Evolutionary conservation across 2,113 vertebrate species (phyloP).

Genomic region (Myotis brandtii): DNA sequence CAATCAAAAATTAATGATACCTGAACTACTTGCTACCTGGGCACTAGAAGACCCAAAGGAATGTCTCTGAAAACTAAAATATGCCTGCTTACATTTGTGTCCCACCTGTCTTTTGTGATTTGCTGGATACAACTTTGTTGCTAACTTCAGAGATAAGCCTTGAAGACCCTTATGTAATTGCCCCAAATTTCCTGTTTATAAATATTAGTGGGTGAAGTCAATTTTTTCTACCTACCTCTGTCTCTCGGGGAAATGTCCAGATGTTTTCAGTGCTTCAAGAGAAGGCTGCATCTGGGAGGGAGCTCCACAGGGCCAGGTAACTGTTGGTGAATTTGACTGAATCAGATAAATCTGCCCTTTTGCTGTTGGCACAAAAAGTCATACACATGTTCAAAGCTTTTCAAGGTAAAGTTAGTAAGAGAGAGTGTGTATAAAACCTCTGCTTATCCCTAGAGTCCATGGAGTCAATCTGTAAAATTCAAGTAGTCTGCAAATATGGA

Average conservation of each 20-base stretch:
- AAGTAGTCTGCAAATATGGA: neutral
- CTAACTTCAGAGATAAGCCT: constrained; percentile 51
- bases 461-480: neutral
- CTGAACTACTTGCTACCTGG: neutral
- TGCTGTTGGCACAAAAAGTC: constrained; percentile 52
- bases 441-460: neutral
- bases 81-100: neutral
- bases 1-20: neutral
- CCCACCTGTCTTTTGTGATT: neutral
- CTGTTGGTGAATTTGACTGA: constrained; percentile 81
- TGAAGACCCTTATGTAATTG: neutral
- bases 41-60: neutral
- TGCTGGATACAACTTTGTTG: neutral
- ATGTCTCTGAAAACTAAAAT: neutral
- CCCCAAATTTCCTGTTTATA: neutral
- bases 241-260: constrained; percentile 38
- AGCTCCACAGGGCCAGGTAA: constrained; percentile 67
- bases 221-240: neutral
- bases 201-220: constrained; percentile 33
- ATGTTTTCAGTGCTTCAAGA: constrained; percentile 66
- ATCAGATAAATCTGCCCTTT: constrained; percentile 61
- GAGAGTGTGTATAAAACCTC: neutral
- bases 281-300: constrained; percentile 63
- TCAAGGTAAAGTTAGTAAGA: constrained; percentile 63
- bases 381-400: constrained; percentile 67